Percentiles rank a stretch among this genome's conserved stretches.
Evolutionary conservation across 2,797 vertebrate species (phyloP).

Genomic region (Anolis apletophallus): DNA sequence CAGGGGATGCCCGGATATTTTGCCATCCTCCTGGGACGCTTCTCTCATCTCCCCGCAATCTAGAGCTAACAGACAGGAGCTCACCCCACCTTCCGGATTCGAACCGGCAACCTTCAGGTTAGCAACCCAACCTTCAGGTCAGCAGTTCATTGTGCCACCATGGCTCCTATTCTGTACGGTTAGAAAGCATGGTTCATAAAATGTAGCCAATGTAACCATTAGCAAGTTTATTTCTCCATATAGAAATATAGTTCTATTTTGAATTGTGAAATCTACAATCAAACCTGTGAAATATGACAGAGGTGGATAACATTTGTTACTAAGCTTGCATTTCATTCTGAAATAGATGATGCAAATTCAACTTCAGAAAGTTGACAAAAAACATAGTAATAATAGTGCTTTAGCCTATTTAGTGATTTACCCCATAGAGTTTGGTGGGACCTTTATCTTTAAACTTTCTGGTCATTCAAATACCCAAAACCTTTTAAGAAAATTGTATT

Average conservation of each 20-base stretch:
- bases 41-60: too few species aligned
- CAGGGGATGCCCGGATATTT: too few species aligned
- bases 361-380: background rate
- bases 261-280: background rate
- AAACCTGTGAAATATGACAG: background rate
- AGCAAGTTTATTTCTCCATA: background rate
- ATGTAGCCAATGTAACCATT: rapidly evolving
- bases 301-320: background rate
- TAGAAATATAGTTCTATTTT: background rate
- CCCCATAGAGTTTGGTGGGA: background rate
- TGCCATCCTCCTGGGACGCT: too few species aligned
- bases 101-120: too few species aligned
- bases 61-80: too few species aligned
- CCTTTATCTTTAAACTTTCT: background rate
- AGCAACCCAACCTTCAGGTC: too few species aligned
- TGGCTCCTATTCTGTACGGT: background rate
- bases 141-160: too few species aligned
- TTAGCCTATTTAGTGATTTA: background rate
- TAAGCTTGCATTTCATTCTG: background rate
- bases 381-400: background rate
- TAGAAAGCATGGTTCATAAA: constrained; percentile 35
- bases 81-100: too few species aligned
- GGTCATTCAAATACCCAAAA: background rate
- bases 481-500: background rate
- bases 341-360: background rate